A percentile compares a stretch with the other conserved stretches of the same genome.
Evolutionary conservation across 2,797 vertebrate species (phyloP).

Genomic region (Sebastes trivittatus): DNA sequence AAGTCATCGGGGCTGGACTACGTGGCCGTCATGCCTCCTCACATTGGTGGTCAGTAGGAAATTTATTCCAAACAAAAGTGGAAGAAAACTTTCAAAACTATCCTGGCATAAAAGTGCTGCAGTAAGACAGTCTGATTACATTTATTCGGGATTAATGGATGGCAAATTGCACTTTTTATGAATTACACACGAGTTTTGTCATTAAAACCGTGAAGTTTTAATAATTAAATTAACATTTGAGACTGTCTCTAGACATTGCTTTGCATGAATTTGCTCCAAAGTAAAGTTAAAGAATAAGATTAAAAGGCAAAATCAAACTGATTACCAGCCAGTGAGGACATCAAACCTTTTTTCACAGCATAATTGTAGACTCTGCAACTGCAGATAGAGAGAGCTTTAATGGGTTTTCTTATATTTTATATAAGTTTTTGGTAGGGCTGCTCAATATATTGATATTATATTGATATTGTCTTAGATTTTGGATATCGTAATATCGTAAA

Average conservation of each 20-base stretch:
- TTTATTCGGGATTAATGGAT: neutral
- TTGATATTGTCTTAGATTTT: no score
- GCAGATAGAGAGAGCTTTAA: neutral
- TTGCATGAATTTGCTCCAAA: neutral
- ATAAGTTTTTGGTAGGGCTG: neutral
- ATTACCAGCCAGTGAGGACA: neutral
- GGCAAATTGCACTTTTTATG: neutral
- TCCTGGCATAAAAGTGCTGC: rapidly evolving
- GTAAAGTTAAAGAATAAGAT: neutral
- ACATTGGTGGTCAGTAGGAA: constrained; percentile 84
- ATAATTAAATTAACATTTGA: neutral
- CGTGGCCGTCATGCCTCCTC: constrained; percentile 90
- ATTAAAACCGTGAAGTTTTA: neutral
- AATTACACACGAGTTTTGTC: neutral
- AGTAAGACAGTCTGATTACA: neutral
- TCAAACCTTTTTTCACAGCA: neutral
- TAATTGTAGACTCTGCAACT: neutral
- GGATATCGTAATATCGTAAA: no score
- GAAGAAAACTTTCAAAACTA: neutral
- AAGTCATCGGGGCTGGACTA: constrained; percentile 88
- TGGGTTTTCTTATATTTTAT: neutral
- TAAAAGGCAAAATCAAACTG: neutral
- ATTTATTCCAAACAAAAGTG: neutral
- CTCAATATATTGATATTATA: no score
- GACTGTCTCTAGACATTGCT: neutral